Percentiles rank a stretch among this genome's conserved stretches.
Conservation (phyloP, 2,888 invertebrate genomes). For the Ligdia adustata region DNA sequence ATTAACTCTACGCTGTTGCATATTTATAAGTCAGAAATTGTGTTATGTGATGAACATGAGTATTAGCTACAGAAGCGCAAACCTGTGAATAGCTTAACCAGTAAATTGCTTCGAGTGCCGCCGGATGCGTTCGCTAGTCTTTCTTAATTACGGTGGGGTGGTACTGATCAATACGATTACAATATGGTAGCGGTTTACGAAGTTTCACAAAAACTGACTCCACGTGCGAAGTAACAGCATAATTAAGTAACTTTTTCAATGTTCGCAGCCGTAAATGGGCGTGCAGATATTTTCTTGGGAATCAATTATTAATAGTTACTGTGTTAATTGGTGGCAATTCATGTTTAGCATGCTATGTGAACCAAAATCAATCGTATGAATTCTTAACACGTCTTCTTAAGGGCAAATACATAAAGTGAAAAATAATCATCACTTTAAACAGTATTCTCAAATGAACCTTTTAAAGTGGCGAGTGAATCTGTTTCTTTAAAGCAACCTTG, state of each 20-base stretch:
- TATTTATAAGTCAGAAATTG: conserved; percentile 4
- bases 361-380: too few relatives aligned
- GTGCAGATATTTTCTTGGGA: conserved; percentile 4
- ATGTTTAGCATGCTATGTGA: too few relatives aligned
- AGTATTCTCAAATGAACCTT: too few relatives aligned
- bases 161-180: neutral
- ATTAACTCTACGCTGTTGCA: conserved; percentile 6
- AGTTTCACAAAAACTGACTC: neutral
- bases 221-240: conserved; percentile 11
- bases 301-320: neutral
- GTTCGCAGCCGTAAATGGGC: neutral
- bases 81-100: neutral
- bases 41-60: neutral
- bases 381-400: too few relatives aligned
- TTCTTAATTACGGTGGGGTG: neutral
- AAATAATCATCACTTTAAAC: too few relatives aligned
- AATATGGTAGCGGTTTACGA: neutral
- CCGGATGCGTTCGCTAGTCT: neutral
- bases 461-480: too few relatives aligned
- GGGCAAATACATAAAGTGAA: too few relatives aligned
- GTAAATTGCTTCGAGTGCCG: neutral
- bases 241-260: neutral
- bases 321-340: neutral
- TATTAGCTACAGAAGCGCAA: neutral
- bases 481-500: too few relatives aligned